Base-by-base conservation (phyloP, 1,140 invertebrate genomes). In the Chelonus insularis region DNA sequence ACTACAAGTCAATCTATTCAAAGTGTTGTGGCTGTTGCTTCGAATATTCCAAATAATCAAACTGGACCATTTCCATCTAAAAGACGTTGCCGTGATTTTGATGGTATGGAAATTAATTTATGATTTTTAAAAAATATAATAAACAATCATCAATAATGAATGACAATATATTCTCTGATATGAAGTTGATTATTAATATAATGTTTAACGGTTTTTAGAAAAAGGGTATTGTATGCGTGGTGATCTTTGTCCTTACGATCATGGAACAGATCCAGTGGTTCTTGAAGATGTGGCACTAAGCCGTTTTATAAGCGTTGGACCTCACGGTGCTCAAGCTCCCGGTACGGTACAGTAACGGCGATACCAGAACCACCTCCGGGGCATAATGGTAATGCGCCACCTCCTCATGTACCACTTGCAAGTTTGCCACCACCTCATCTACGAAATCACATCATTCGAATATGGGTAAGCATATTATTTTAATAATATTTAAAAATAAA, bases 211-310 rank as follows among this genome's bases (percentile, higher is more conserved):
- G n/a, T n/a, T n/a, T 72, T 11, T 71, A 91, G 93, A 96, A 80
- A 94, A 94, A 79, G 95, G 96, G 2, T 97, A 93, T 73, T 98
- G 96, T 76, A 94, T 97, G 87, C 84, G 92, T 23, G 96, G 96
- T 6, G 95, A 98, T 80, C 85, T 95, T 45, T 98, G 96, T 80
- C 94, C 92, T 12, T 98, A 88, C 84, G 95, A 98, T 83, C 96
- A 98, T 81, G 96, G 96, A 11, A 86, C 87, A 2, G 95, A 98
- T 81, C 95, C 96, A 1, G 92, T 98, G 0, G 92, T 98, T 2
- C 81, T 98, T 11, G 95, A 98, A 73, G 93, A 95, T 78, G 86
- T 92, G 4, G 80, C 86, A 16, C 64, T 87, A 1, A 84, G 83
- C 60, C 74, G 81, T 3, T 85, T 87, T 23, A 70, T 88, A 34